These are phyloP conservation scores for Aegotheles bennettii DNA, from an alignment of 2,113 vertebrate species.

Conservation along the genomic window DNA sequence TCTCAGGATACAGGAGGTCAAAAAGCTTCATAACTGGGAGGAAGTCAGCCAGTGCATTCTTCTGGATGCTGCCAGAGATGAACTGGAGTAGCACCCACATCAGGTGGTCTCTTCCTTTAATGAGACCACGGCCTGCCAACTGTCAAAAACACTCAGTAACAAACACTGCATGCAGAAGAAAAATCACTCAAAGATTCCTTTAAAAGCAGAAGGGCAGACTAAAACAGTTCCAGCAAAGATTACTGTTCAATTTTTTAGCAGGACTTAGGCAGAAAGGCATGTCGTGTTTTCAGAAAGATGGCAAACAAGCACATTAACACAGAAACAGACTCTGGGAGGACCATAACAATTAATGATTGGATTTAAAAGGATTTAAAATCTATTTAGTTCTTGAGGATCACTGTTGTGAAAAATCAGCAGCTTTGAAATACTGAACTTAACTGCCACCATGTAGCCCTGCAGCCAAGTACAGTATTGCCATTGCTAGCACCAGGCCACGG, in stretches of 20 bases:
- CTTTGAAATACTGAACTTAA: not conserved
- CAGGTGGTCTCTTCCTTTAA: slow-evolving; percentile 96
- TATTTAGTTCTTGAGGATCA: not conserved
- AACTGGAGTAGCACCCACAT: slow-evolving; percentile 99
- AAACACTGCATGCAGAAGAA: not conserved
- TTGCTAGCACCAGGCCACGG: not conserved
- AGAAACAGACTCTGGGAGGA: not conserved
- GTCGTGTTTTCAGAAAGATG: not conserved
- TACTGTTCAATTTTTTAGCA: not conserved
- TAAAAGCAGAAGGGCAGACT: not conserved
- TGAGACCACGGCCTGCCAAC: slow-evolving; percentile 97
- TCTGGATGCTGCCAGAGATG: slow-evolving; percentile 98
- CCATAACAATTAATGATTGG: not conserved
- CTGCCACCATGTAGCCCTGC: not conserved
- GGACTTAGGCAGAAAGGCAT: not conserved
- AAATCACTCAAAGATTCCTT: not conserved
- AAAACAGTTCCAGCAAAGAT: not conserved
- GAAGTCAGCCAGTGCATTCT: slow-evolving; percentile 95
- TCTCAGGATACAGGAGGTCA: slow-evolving; percentile 96
- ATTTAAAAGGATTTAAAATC: not conserved
- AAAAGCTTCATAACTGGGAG: slow-evolving; percentile 99
- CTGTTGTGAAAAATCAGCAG: not conserved
- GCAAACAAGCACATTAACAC: not conserved
- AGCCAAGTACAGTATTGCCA: not conserved
- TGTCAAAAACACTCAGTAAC: slow-evolving; percentile 64